Conservation (phyloP, 2,113 vertebrate genomes). For the Poeciliopsis prolifica region DNA sequence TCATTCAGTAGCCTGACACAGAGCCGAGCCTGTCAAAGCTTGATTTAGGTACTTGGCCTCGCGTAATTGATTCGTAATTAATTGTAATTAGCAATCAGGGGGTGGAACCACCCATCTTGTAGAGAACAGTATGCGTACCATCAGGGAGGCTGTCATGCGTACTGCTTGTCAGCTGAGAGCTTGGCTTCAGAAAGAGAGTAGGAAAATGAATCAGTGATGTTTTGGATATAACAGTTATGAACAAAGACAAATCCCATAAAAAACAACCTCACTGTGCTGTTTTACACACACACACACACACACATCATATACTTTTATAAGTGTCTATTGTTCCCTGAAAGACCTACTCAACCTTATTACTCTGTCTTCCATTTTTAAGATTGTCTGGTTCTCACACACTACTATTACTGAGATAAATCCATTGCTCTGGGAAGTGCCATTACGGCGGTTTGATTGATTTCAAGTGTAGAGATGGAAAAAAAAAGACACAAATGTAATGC, state of each 20-base stretch:
- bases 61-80: constrained; percentile 76
- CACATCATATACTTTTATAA: neutral
- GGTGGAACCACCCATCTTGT: constrained; percentile 63
- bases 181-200: constrained; percentile 3
- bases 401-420: constrained; percentile 14
- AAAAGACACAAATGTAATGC: neutral
- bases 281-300: neutral
- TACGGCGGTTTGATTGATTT: constrained; percentile 28
- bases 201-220: constrained; percentile 44
- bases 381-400: constrained; percentile 1
- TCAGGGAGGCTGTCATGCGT: constrained; percentile 38
- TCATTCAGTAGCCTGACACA: constrained; percentile 44
- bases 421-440: constrained; percentile 9
- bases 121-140: constrained; percentile 45
- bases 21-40: constrained; percentile 47
- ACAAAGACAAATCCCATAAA: constrained; percentile 7
- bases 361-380: constrained; percentile 8
- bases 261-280: neutral
- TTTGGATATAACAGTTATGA: constrained; percentile 4
- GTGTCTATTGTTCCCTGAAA: neutral
- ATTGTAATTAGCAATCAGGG: constrained; percentile 73
- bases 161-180: constrained; percentile 31
- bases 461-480: constrained; percentile 9
- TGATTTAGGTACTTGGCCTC: constrained; percentile 75
- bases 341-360: neutral